Evolutionary conservation across 1,140 invertebrate species (phyloP).

Genomic region (Uloborus diversus): DNA sequence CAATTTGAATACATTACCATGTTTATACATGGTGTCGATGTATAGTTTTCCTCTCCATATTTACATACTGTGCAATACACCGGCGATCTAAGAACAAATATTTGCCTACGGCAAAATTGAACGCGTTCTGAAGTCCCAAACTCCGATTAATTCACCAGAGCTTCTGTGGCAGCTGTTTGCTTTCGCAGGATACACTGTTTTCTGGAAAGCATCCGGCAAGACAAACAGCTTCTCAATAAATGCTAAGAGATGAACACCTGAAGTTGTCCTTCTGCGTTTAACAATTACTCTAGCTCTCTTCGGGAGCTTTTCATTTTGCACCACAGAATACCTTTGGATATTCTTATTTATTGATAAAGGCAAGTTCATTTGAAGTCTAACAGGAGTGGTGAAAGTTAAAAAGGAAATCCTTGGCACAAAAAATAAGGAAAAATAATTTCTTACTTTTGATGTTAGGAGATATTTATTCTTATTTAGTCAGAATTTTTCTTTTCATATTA

Average conservation of each 20-base stretch:
- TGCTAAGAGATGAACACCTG: neutral
- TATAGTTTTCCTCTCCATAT: conserved; percentile 15
- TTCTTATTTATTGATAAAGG: no score
- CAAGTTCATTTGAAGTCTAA: no score
- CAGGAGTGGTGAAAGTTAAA: no score
- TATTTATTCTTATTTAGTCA: no score
- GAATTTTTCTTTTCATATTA: no score
- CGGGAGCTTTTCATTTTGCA: neutral
- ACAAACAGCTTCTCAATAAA: conserved; percentile 18
- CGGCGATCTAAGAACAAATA: conserved; percentile 39
- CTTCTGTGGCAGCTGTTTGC: conserved; percentile 25
- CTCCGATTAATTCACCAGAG: conserved; percentile 27
- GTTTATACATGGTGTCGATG: conserved; percentile 18
- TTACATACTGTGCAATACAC: conserved; percentile 12
- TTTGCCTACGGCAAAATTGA: conserved; percentile 41
- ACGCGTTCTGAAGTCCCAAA: conserved; percentile 8
- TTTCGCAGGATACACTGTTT: conserved; percentile 26
- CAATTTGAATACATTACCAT: conserved; percentile 52
- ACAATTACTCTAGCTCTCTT: neutral
- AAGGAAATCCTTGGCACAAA: no score
- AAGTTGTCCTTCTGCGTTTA: neutral
- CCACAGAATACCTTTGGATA: no score
- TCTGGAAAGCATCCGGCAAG: conserved; percentile 28
- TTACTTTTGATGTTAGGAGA: no score
- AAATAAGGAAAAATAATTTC: no score